Conservation (phyloP, 2,113 vertebrate species). For the Etia nguti region DNA sequence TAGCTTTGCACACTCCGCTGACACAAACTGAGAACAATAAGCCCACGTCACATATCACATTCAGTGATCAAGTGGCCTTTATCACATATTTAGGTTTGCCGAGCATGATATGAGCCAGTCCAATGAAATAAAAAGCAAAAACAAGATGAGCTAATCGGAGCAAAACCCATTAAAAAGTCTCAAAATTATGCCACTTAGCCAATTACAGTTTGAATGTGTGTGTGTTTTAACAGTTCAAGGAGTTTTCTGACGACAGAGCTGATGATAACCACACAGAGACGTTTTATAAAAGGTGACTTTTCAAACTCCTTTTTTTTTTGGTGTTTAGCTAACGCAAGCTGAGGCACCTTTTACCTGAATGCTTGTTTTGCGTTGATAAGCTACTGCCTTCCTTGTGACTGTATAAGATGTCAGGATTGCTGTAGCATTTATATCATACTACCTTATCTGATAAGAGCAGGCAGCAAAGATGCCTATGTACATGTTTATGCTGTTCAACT, state of each 20-base stretch:
- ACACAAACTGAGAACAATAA: not conserved
- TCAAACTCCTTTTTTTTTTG: not conserved
- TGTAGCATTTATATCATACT: not conserved
- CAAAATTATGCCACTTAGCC: not conserved
- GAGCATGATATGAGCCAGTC: not conserved
- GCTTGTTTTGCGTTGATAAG: not conserved
- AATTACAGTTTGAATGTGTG: not conserved
- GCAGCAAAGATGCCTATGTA: not conserved
- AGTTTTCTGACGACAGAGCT: constrained; percentile 68
- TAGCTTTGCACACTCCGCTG: not conserved
- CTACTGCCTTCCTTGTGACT: not conserved
- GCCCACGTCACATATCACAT: not conserved
- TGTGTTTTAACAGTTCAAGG: constrained; percentile 60
- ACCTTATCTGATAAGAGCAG: constrained; percentile 7
- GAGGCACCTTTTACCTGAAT: not conserved
- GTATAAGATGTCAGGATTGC: not conserved
- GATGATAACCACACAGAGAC: constrained; percentile 69
- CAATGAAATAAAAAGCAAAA: not conserved
- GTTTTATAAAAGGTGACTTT: constrained; percentile 72
- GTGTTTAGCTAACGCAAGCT: not conserved
- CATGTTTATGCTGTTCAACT: not conserved
- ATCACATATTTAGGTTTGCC: not conserved
- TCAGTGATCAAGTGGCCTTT: not conserved
- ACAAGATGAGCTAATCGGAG: not conserved
- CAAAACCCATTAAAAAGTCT: not conserved